Conservation (phyloP, 2,113 vertebrate genomes). For the Colaptes auratus region DNA sequence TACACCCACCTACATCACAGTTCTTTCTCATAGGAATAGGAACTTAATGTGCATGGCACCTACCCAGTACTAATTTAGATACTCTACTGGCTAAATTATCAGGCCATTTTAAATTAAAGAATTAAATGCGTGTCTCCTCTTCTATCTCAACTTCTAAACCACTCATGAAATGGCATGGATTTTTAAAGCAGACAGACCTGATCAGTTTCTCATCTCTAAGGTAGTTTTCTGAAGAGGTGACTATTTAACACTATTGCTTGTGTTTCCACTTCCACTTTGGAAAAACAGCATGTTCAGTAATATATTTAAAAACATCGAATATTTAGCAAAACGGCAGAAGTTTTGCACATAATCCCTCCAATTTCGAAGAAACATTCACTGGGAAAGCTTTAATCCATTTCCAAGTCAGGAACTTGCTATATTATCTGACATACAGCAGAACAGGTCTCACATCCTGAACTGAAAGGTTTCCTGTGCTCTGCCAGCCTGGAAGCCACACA, state of each 20-base stretch:
- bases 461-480: background rate
- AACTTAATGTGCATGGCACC: background rate
- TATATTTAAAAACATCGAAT: background rate
- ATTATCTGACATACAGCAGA: background rate
- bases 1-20: background rate
- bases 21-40: accelerated
- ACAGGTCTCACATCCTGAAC: accelerated
- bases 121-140: background rate
- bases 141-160: background rate
- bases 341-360: background rate
- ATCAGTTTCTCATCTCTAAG: background rate
- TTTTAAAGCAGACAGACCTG: background rate
- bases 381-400: background rate
- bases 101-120: background rate
- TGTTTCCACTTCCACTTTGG: background rate
- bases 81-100: background rate
- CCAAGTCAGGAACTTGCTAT: too few species aligned
- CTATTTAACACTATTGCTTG: background rate
- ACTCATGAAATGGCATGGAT: background rate
- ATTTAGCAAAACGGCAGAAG: background rate
- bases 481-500: background rate
- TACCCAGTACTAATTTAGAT: background rate
- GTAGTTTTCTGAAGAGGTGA: background rate
- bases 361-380: background rate
- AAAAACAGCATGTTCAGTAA: background rate